Percentiles rank a stretch among this genome's conserved stretches.
Conservation (phyloP, 2,113 vertebrate genomes). For the Sciurus niger region DNA sequence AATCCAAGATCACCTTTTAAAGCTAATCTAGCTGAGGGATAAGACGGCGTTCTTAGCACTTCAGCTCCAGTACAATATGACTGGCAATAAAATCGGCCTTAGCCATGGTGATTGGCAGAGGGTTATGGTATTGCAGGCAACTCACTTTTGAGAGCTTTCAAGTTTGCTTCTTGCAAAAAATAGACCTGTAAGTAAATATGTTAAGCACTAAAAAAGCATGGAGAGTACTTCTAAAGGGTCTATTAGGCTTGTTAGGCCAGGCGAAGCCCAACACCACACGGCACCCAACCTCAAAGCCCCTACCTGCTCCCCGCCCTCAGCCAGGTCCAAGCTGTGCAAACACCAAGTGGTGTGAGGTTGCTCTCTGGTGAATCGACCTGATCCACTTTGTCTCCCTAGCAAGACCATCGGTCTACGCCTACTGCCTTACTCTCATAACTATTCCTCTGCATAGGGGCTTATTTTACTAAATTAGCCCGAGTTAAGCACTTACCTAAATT, state of each 20-base stretch:
- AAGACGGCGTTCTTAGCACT: conserved; percentile 82
- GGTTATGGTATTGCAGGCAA: conserved; percentile 38
- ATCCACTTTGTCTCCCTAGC: conserved; percentile 53
- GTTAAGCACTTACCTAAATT: conserved; percentile 80
- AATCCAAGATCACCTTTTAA: conserved; percentile 86
- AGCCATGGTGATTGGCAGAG: conserved; percentile 76
- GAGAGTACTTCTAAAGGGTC: not conserved
- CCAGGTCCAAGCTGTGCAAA: not conserved
- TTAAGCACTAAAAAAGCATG: conserved; percentile 40
- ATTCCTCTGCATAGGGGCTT: conserved; percentile 31
- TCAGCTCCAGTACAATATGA: conserved; percentile 71
- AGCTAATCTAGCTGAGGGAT: conserved; percentile 85
- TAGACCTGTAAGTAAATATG: not conserved
- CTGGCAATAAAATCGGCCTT: conserved; percentile 78
- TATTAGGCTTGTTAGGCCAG: conserved; percentile 33
- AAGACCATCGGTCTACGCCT: conserved; percentile 61
- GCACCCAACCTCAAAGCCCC: conserved; percentile 21
- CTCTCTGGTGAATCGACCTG: conserved; percentile 35
- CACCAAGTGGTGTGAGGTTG: not conserved
- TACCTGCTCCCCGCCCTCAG: not conserved
- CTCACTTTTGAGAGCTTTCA: not conserved
- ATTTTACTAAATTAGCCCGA: conserved; percentile 77
- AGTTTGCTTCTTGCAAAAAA: not conserved
- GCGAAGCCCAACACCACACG: conserved; percentile 22
- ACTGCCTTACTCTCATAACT: not conserved